These are phyloP conservation scores for Osedax fenrisi DNA, from an alignment of 2,888 invertebrate genomes.

Conservation along the genomic window DNA sequence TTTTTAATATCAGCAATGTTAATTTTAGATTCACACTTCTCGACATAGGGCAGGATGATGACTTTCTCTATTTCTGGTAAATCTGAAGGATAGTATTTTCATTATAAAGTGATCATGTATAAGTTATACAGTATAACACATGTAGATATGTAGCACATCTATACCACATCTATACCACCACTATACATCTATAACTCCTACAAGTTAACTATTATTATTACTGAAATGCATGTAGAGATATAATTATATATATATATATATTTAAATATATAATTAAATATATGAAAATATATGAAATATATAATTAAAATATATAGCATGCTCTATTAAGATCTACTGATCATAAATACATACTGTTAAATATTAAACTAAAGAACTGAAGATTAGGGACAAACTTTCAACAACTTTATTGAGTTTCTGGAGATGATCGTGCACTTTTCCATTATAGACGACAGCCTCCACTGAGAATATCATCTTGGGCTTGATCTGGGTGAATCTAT, in stretches of 20 bases:
- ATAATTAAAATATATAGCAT: no score
- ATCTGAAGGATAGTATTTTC: conserved; percentile 38
- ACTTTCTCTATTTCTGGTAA: conserved; percentile 47
- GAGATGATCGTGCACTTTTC: conserved; percentile 52
- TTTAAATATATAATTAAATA: background rate
- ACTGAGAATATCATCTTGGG: conserved; percentile 55
- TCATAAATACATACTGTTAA: conserved; percentile 8
- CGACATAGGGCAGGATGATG: conserved; percentile 46
- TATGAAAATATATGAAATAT: no score
- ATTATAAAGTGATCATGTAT: no score
- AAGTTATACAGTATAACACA: background rate
- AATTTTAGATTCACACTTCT: background rate
- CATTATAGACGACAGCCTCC: conserved; percentile 55
- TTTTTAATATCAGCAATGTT: background rate
- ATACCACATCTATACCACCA: no score
- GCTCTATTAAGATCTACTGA: no score
- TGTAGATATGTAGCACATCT: no score
- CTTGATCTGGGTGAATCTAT: conserved; percentile 53
- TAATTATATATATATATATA: background rate
- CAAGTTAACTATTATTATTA: background rate
- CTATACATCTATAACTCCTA: no score
- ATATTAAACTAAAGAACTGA: background rate
- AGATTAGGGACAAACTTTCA: conserved; percentile 43
- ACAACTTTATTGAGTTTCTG: conserved; percentile 53
- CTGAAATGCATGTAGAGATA: background rate